Base-by-base conservation (phyloP, 2,888 invertebrate genomes). In the Spilarctia lutea region DNA sequence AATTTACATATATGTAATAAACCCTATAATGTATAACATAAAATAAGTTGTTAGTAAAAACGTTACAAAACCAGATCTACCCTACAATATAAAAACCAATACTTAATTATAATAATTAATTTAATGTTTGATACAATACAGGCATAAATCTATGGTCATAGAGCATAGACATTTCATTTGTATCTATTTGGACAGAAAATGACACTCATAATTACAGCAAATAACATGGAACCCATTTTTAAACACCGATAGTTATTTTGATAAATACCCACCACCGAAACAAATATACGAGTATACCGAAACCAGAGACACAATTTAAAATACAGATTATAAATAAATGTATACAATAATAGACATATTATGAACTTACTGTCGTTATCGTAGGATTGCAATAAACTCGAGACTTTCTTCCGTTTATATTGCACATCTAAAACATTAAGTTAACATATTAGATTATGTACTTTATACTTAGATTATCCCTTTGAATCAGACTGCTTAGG, bases 321-420 rank as follows among this genome's bases (percentile, higher is more conserved):
- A 77, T 75, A 82, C 69, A 81, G 13, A 79, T 74, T 75, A 76
- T 66, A 70, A 45, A 75, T 63, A 72, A 45, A 73, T 67, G 48
- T 75, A 75, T 74, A 77, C 77, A 69, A 80, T 66, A 63, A 68
- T 65, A 68, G 30, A 76, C 68, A 82, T 73, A 79, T 77, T 71
- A 76, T 30, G 75, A 86, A 94, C 94, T 95, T 94, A 95, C 94
- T 92, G 81, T 94, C 94, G 77, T 87, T 86, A 65, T 92, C 91
- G 85, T 91, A 91, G 78, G 89, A 82, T 77, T 89, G 81, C 79
- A 90, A 86, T 71, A 91, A 73, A 75, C 86, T 87, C 86, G 90
- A 91, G 85, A 89, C 87, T 83, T 89, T 89, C 85, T 92, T 93
- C 86, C 84, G 83, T 84, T 89, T 85, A 81, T 79, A 79, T 79